phyloP scores from a whole-genome alignment of 2,797 vertebrate species.

The Chaenodraco wilsoni region DNA sequence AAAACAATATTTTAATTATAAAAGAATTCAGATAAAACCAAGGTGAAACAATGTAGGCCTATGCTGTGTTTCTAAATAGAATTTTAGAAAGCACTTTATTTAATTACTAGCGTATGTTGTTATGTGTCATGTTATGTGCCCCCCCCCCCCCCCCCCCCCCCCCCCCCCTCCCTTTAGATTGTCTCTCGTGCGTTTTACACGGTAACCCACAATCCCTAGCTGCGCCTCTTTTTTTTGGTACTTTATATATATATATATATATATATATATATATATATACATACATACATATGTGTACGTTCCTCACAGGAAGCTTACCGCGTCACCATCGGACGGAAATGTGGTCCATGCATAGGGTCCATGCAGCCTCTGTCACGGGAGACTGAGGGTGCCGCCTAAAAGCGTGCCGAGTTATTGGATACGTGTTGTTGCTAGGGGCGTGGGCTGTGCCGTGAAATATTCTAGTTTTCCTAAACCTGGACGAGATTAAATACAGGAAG shows the following conservation, averaged over 20 bases:
- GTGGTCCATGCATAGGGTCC: constrained; percentile 64
- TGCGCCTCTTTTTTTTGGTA: constrained; percentile 33
- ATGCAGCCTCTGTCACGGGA: constrained; percentile 57
- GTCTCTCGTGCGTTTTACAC: constrained; percentile 18
- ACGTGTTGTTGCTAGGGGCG: constrained; percentile 83
- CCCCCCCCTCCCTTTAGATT: too few species aligned
- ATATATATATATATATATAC: neutral
- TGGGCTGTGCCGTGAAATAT: constrained; percentile 63
- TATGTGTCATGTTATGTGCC: neutral
- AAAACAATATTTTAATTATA: neutral
- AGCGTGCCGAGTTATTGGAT: constrained; percentile 79
- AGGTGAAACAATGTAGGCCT: neutral
- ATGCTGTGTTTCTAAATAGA: too few species aligned
- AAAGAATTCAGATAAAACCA: neutral
- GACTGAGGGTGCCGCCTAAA: constrained; percentile 68
- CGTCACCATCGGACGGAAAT: constrained; percentile 68
- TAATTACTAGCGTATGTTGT: too few species aligned
- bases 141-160: neutral
- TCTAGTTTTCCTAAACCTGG: constrained; percentile 30
- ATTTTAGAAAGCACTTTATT: neutral
- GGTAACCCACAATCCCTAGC: constrained; percentile 18
- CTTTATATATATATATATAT: neutral
- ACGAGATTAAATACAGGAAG: constrained; percentile 42
- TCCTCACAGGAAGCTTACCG: constrained; percentile 41
- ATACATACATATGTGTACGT: too few species aligned